These are phyloP conservation scores for Corvus hawaiiensis DNA, from an alignment of 2,113 vertebrate species.

Conservation along the genomic window DNA sequence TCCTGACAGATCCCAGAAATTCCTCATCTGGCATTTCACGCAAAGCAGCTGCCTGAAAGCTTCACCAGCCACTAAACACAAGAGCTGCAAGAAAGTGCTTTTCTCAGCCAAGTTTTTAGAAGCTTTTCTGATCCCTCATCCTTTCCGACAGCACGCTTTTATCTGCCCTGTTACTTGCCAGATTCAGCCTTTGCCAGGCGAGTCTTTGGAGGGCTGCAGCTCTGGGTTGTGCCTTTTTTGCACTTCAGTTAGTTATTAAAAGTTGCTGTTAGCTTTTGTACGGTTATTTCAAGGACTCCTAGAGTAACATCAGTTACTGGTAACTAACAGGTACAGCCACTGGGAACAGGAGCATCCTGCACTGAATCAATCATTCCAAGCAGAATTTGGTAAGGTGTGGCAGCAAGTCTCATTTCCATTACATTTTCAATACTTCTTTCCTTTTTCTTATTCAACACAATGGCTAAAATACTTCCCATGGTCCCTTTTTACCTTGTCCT, in stretches of 20 bases:
- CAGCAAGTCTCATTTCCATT: not conserved
- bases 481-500: not conserved
- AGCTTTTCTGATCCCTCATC: not conserved
- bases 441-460: not conserved
- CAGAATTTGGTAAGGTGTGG: not conserved
- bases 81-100: not conserved
- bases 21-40: not conserved
- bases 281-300: not conserved
- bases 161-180: not conserved
- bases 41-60: not conserved
- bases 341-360: not conserved
- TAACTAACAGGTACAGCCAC: not conserved
- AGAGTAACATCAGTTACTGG: not conserved
- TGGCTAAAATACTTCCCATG: not conserved
- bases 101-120: slow-evolving; percentile 4
- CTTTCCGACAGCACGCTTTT: not conserved
- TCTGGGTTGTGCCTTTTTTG: not conserved
- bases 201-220: not conserved
- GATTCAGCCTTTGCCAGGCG: not conserved
- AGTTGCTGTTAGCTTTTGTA: not conserved
- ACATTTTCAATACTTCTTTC: not conserved
- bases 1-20: not conserved
- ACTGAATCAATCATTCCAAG: not conserved
- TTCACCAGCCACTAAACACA: not conserved
- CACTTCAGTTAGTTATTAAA: not conserved